phyloP scores from a whole-genome alignment of 2,888 invertebrate genomes.

The Brenthis ino region DNA sequence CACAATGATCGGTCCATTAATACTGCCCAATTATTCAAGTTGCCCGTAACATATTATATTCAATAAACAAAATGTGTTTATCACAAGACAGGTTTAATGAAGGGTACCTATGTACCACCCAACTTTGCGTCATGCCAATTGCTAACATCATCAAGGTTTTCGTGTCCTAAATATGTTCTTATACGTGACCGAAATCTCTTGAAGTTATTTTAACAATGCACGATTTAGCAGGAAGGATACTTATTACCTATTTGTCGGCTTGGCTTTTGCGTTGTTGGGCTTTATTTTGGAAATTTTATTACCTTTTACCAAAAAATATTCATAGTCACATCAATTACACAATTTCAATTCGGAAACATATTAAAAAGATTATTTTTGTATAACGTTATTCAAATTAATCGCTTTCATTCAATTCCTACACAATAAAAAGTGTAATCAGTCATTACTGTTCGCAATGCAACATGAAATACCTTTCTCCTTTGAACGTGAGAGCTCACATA shows the following conservation, averaged over 20 bases:
- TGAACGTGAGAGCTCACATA: slow-evolving; percentile 35
- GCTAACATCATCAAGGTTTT: slow-evolving; percentile 31
- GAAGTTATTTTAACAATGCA: slow-evolving; percentile 15
- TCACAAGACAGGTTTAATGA: not conserved
- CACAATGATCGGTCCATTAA: too few relatives aligned
- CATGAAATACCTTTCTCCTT: slow-evolving; percentile 36
- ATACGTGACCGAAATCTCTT: slow-evolving; percentile 37
- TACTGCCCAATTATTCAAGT: too few relatives aligned
- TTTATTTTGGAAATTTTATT: too few relatives aligned
- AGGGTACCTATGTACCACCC: not conserved
- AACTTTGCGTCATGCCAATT: slow-evolving; percentile 13
- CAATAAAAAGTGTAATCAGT: slow-evolving; percentile 30
- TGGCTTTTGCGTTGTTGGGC: too few relatives aligned
- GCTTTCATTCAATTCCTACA: slow-evolving; percentile 13
- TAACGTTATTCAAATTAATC: slow-evolving; percentile 7
- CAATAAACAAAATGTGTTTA: too few relatives aligned
- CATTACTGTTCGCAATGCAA: slow-evolving; percentile 31
- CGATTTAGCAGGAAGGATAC: slow-evolving; percentile 1
- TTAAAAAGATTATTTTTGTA: not conserved
- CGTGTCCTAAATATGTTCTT: slow-evolving; percentile 34
- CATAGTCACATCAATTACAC: too few relatives aligned
- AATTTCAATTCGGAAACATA: too few relatives aligned
- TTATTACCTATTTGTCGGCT: not conserved
- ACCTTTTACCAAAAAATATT: too few relatives aligned
- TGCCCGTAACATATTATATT: too few relatives aligned